phyloP scores from a whole-genome alignment of 2,797 vertebrate genomes.

The Aldrovandia affinis region DNA sequence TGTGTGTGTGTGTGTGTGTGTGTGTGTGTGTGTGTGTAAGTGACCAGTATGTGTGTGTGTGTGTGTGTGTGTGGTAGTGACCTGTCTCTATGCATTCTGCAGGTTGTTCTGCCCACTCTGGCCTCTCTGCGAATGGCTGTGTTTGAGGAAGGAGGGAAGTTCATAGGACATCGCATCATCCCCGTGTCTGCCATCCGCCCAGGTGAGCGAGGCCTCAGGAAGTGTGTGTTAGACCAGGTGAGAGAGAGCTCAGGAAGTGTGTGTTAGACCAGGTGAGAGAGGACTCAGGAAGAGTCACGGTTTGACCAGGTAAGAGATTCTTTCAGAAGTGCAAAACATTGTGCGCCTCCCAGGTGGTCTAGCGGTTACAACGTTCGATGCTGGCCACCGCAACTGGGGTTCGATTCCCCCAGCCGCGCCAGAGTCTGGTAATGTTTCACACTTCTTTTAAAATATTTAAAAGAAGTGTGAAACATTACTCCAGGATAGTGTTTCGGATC shows the following conservation, averaged over 20 bases:
- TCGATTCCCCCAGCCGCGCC: no score
- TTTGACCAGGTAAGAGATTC: neutral
- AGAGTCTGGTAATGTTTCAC: no score
- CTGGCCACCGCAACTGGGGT: no score
- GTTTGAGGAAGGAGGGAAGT: constrained; percentile 89
- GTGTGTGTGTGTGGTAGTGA: no score
- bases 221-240: neutral
- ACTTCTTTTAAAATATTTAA: no score
- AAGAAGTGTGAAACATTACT: neutral
- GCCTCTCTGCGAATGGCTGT: constrained; percentile 83
- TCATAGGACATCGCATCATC: constrained; percentile 87
- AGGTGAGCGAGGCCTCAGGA: constrained; percentile 64
- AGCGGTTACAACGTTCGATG: no score
- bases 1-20: neutral
- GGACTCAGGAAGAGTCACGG: neutral
- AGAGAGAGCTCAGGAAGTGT: neutral
- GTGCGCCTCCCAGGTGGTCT: no score
- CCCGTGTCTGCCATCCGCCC: constrained; percentile 86
- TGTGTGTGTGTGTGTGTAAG: neutral
- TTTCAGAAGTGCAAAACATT: neutral
- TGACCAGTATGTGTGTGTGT: no score
- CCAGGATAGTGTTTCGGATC: neutral
- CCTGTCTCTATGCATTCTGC: neutral
- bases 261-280: no score
- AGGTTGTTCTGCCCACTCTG: constrained; percentile 86